phyloP scores from a whole-genome alignment of 1,140 invertebrate genomes.

The Drosophila pseudoananassae region DNA sequence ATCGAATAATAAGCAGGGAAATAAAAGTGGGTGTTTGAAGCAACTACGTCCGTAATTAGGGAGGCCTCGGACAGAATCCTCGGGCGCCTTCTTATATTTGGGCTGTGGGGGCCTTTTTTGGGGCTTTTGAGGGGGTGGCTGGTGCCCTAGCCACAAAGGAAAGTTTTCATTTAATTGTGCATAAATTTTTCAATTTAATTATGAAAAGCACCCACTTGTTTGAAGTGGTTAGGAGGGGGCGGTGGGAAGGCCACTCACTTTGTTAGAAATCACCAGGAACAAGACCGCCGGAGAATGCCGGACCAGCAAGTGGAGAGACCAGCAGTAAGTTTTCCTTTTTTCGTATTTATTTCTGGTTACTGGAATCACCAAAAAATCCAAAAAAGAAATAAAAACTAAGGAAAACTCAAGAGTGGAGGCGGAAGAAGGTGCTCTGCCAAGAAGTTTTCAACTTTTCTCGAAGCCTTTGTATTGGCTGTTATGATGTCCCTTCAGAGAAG shows the following conservation, averaged over 20 bases:
- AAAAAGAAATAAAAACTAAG: not conserved
- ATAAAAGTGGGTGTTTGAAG: too few relatives aligned
- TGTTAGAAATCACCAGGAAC: slow-evolving; percentile 48
- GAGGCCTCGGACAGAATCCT: too few relatives aligned
- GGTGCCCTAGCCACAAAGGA: slow-evolving; percentile 62
- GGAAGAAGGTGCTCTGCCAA: not conserved
- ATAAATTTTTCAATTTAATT: slow-evolving; percentile 82
- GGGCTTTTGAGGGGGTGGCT: slow-evolving; percentile 24
- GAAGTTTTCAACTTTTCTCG: slow-evolving; percentile 34
- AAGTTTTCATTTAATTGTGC: slow-evolving; percentile 81
- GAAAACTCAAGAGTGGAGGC: not conserved
- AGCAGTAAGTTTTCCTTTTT: slow-evolving; percentile 33
- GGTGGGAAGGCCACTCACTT: slow-evolving; percentile 33
- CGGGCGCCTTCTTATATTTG: too few relatives aligned
- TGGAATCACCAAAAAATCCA: slow-evolving; percentile 19
- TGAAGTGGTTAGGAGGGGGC: slow-evolving; percentile 63
- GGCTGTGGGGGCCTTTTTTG: slow-evolving; percentile 7
- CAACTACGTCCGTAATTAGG: too few relatives aligned
- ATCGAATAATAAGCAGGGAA: too few relatives aligned
- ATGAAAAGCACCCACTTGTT: slow-evolving; percentile 82
- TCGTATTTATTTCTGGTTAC: slow-evolving; percentile 33
- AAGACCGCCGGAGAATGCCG: not conserved
- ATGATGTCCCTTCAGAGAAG: slow-evolving; percentile 41
- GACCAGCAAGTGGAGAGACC: slow-evolving; percentile 7
- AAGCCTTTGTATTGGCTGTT: slow-evolving; percentile 47